These are phyloP conservation scores for Drosophila miranda DNA, from an alignment of 1,140 invertebrate species.

Conservation along the genomic window DNA sequence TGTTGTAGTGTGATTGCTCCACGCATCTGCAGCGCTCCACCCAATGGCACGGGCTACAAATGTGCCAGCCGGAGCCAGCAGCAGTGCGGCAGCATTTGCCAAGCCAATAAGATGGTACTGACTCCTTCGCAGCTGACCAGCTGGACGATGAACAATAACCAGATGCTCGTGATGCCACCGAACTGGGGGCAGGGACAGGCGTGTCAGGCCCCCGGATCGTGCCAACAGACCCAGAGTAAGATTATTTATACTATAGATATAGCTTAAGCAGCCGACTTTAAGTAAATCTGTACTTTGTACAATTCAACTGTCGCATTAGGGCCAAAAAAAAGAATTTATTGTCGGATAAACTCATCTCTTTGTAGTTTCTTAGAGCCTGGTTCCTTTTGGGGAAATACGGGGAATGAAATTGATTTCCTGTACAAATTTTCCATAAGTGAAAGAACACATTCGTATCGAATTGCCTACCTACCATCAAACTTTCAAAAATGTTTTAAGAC, in stretches of 20 bases:
- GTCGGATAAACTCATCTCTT: no score
- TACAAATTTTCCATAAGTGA: no score
- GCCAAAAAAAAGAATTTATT: neutral
- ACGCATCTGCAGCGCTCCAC: conserved; percentile 38
- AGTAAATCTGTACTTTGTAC: no score
- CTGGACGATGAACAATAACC: conserved; percentile 27
- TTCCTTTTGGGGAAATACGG: no score
- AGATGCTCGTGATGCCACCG: conserved; percentile 59
- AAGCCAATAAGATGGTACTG: conserved; percentile 48
- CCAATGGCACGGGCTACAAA: conserved; percentile 34
- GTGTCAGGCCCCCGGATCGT: conserved; percentile 33
- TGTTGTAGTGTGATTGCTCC: conserved; percentile 63
- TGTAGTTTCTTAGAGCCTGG: no score
- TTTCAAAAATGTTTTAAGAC: no score
- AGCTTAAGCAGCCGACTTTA: no score
- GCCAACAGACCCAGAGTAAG: conserved; percentile 33
- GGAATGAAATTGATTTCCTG: no score
- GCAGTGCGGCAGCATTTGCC: conserved; percentile 58
- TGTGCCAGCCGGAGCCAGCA: conserved; percentile 52
- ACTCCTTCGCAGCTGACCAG: conserved; percentile 14
- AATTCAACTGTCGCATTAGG: no score
- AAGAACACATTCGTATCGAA: no score
- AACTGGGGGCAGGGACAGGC: conserved; percentile 11
- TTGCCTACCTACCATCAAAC: no score
- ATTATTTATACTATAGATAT: no score